Evolutionary conservation across 1,140 invertebrate species (phyloP).

Genomic region (Lepidurus arcticus): DNA sequence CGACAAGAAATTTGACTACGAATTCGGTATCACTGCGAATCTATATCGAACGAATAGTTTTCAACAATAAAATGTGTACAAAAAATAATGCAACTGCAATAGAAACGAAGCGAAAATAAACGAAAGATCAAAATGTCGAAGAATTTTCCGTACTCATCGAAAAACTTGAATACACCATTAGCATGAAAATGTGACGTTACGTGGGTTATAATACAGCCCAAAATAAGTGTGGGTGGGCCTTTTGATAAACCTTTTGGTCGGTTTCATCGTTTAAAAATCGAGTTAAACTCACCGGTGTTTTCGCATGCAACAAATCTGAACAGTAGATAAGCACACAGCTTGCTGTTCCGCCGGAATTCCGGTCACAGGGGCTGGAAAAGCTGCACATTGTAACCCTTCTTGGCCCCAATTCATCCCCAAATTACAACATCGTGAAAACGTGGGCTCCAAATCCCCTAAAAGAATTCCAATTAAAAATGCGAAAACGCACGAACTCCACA

Average conservation of each 20-base stretch:
- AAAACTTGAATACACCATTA: no score
- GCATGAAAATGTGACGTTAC: neutral
- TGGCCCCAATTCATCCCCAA: slow-evolving; percentile 49
- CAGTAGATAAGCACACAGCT: slow-evolving; percentile 48
- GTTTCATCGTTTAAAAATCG: neutral
- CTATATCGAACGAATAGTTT: no score
- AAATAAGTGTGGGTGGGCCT: no score
- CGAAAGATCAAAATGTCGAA: no score
- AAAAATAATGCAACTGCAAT: no score
- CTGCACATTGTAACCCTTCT: slow-evolving; percentile 47
- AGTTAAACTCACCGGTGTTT: slow-evolving; percentile 41
- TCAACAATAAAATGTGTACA: no score
- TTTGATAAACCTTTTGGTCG: neutral
- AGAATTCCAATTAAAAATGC: neutral
- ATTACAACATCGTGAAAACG: slow-evolving; percentile 50
- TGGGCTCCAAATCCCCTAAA: slow-evolving; percentile 44
- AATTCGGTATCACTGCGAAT: no score
- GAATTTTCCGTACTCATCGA: no score
- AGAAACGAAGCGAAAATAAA: no score
- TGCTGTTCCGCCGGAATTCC: slow-evolving; percentile 47
- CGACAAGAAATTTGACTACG: no score
- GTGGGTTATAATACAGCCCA: neutral
- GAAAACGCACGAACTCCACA: neutral
- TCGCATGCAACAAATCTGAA: slow-evolving; percentile 51
- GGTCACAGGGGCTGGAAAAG: slow-evolving; percentile 47